Conservation (phyloP, 2,797 vertebrate species). For the Siniperca obscura region DNA sequence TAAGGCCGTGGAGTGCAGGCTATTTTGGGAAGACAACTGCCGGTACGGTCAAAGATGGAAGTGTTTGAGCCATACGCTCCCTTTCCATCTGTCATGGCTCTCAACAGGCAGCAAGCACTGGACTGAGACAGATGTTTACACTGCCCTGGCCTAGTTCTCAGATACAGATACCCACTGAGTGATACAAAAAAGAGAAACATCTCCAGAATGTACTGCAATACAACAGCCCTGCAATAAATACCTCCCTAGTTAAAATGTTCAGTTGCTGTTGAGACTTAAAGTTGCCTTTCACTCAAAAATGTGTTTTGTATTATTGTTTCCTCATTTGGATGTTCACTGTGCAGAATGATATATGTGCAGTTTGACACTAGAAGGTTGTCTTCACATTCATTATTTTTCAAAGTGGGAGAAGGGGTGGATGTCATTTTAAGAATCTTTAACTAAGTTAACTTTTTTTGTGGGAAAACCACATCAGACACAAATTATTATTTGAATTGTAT, state of each 20-base stretch:
- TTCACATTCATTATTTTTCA: conserved; percentile 7
- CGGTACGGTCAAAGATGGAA: conserved; percentile 79
- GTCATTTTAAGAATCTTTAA: not conserved
- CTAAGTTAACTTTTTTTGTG: not conserved
- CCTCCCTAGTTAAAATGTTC: not conserved
- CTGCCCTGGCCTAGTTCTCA: conserved; percentile 70
- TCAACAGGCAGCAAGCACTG: conserved; percentile 70
- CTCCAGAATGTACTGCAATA: not conserved
- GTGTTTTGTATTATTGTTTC: not conserved
- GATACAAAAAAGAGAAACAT: conserved; percentile 5
- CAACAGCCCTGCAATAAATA: not conserved
- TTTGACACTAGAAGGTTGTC: not conserved
- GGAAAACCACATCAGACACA: not conserved
- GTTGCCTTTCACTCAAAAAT: not conserved
- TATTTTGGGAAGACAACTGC: conserved; percentile 93
- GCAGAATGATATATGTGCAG: not conserved
- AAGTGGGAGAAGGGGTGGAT: not conserved
- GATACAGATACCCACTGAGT: conserved; percentile 50
- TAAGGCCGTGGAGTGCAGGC: conserved; percentile 90
- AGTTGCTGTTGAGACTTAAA: not conserved
- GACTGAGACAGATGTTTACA: conserved; percentile 81
- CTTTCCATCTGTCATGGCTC: conserved; percentile 82
- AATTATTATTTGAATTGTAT: not conserved
- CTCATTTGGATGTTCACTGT: not conserved
- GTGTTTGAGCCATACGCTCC: conserved; percentile 74